Percentiles rank a stretch among this genome's conserved stretches.
Evolutionary conservation across 2,888 invertebrate genomes (phyloP).

Genomic region (Cotesia congregata): DNA sequence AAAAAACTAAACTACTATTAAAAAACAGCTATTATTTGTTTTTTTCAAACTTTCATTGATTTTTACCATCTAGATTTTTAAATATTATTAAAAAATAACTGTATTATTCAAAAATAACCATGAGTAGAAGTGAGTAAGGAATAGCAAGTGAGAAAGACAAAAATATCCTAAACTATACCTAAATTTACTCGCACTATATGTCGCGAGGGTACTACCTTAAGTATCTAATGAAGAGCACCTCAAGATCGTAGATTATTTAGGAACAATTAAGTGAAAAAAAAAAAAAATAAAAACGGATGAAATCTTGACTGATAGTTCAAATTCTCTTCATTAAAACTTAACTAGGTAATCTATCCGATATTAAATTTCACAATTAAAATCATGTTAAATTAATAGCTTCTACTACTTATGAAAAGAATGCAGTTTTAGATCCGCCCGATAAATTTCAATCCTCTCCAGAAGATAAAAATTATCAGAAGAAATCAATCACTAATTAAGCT

Average conservation of each 20-base stretch:
- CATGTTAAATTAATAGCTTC: slow-evolving; percentile 16
- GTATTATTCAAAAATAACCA: no score
- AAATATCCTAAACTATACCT: no score
- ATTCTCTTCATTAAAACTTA: slow-evolving; percentile 10
- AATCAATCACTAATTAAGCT: background rate
- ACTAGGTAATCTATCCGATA: background rate
- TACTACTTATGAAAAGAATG: slow-evolving; percentile 26
- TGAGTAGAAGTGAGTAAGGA: no score
- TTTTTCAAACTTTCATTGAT: no score
- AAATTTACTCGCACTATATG: no score
- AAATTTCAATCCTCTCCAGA: background rate
- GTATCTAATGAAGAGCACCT: background rate
- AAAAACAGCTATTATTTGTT: no score
- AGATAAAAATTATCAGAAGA: background rate
- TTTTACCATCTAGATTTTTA: no score
- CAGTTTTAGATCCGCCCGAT: no score
- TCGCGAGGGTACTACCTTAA: no score
- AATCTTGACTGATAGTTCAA: background rate
- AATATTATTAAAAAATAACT: no score
- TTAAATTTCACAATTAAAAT: background rate
- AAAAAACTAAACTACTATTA: no score
- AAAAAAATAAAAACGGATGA: background rate
- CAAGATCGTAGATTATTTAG: background rate
- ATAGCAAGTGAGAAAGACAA: no score
- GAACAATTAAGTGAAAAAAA: background rate